These are phyloP conservation scores for Stercorarius parasiticus DNA, from an alignment of 2,113 vertebrate genomes.

Conservation along the genomic window DNA sequence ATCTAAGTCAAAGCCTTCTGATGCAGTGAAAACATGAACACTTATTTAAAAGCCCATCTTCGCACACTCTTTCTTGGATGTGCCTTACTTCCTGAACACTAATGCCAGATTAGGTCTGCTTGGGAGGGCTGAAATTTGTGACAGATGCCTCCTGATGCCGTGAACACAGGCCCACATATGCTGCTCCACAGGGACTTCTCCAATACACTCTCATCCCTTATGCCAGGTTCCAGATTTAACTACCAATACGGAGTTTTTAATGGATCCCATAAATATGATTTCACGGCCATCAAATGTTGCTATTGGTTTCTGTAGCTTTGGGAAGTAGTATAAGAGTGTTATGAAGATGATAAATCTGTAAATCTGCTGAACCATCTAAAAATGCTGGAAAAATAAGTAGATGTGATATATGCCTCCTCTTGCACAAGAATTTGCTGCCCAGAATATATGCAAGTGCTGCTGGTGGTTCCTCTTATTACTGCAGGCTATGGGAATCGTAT, in stretches of 20 bases:
- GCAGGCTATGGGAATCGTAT: rapidly evolving
- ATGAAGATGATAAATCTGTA: conserved; percentile 22
- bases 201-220: not conserved
- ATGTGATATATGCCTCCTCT: not conserved
- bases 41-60: not conserved
- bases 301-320: not conserved
- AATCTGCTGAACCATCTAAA: conserved; percentile 4
- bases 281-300: not conserved
- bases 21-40: not conserved
- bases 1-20: not conserved
- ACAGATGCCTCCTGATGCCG: not conserved
- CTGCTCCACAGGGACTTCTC: not conserved
- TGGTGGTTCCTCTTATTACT: not conserved
- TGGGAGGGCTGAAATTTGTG: not conserved
- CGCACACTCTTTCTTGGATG: not conserved
- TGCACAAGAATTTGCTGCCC: not conserved
- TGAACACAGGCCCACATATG: not conserved
- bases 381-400: conserved; percentile 6
- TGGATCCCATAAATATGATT: conserved; percentile 21
- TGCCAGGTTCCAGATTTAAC: conserved; percentile 23
- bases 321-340: not conserved
- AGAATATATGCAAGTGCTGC: not conserved
- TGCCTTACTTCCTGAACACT: not conserved
- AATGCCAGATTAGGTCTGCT: not conserved
- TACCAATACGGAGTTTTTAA: not conserved